A percentile compares a stretch with the other conserved stretches of the same genome.
phyloP scores from a whole-genome alignment of 2,797 vertebrate genomes.

The Myripristis murdjan region DNA sequence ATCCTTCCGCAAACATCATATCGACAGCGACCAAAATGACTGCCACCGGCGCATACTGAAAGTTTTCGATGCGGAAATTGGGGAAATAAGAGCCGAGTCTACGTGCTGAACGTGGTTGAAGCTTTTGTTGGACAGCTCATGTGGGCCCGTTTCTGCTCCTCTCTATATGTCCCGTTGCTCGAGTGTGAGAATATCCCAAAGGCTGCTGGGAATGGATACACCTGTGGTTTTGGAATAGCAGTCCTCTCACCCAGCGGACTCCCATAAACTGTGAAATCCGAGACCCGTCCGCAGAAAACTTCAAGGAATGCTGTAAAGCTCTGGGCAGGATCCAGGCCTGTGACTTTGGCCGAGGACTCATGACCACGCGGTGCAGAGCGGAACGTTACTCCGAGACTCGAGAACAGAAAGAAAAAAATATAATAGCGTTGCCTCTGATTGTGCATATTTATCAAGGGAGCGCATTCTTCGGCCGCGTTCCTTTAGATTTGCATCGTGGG shows the following conservation, averaged over 20 bases:
- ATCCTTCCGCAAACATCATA: conserved; percentile 22
- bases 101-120: background rate
- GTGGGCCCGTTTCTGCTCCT: conserved; percentile 28
- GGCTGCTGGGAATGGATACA: conserved; percentile 63
- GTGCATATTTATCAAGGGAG: conserved; percentile 43
- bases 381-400: conserved; percentile 36
- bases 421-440: conserved; percentile 35
- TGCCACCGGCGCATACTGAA: conserved; percentile 10
- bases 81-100: background rate
- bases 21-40: conserved; percentile 15
- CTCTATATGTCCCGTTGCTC: conserved; percentile 51
- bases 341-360: conserved; percentile 55
- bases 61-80: conserved; percentile 14
- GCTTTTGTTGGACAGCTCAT: conserved; percentile 11
- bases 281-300: conserved; percentile 60
- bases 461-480: conserved; percentile 49
- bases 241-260: conserved; percentile 47
- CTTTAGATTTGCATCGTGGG: conserved; percentile 31
- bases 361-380: conserved; percentile 22
- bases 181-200: conserved; percentile 50
- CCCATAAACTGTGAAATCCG: conserved; percentile 76
- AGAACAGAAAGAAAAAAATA: too few relatives aligned
- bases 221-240: conserved; percentile 73
- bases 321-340: conserved; percentile 39
- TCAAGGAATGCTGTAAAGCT: conserved; percentile 74